A percentile compares a stretch with the other conserved stretches of the same genome.
Evolutionary conservation across 2,888 invertebrate species (phyloP).

Genomic region (Morpho helenor): DNA sequence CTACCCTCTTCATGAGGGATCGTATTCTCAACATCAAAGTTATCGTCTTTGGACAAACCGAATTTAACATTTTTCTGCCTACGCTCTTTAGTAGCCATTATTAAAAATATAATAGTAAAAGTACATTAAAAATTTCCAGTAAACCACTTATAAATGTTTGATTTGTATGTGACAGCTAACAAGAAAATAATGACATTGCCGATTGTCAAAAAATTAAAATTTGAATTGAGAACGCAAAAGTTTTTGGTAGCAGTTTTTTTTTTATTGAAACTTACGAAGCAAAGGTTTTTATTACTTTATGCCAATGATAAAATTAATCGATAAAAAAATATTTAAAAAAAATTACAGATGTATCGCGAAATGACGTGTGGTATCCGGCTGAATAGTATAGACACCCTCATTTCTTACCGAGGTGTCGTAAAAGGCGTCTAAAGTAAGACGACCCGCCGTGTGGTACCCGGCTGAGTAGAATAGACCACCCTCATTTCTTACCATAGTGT

Average conservation of each 20-base stretch:
- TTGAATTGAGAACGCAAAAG: slow-evolving; percentile 13
- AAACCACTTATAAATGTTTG: slow-evolving; percentile 35
- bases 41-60: slow-evolving; percentile 61
- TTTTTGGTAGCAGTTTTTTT: slow-evolving; percentile 2
- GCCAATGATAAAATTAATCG: too few species aligned
- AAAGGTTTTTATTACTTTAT: too few species aligned
- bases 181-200: slow-evolving; percentile 1
- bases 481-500: too few species aligned
- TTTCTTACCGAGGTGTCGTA: too few species aligned
- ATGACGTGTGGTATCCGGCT: too few species aligned
- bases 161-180: slow-evolving; percentile 15
- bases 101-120: slow-evolving; percentile 24
- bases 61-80: slow-evolving; percentile 59
- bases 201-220: background rate
- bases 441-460: too few species aligned
- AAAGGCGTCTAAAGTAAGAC: too few species aligned
- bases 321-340: too few species aligned
- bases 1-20: slow-evolving; percentile 44
- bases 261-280: background rate
- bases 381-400: too few species aligned
- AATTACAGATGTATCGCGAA: too few species aligned
- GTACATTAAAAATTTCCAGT: slow-evolving; percentile 38
- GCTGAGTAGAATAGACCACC: too few species aligned
- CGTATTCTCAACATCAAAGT: slow-evolving; percentile 40
- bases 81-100: slow-evolving; percentile 50